These are phyloP conservation scores for Drosophila merina DNA, from an alignment of 2,888 invertebrate genomes.

Conservation along the genomic window DNA sequence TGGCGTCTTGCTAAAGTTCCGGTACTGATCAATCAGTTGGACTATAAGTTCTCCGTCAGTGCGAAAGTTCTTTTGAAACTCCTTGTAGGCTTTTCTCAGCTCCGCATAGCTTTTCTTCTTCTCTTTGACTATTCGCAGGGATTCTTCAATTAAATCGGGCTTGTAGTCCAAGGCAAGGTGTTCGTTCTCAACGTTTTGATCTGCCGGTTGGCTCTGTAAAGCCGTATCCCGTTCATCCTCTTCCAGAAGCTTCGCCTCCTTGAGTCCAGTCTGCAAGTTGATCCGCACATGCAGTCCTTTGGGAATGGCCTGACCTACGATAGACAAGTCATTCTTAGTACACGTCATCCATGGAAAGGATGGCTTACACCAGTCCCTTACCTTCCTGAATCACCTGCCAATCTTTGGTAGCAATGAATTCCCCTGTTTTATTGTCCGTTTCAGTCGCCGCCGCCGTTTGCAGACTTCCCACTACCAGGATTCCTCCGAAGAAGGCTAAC, in stretches of 20 bases:
- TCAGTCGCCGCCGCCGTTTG: constrained; percentile 19
- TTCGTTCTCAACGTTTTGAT: constrained; percentile 38
- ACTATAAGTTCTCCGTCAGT: constrained; percentile 88
- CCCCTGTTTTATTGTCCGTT: constrained; percentile 48
- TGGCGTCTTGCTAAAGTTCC: constrained; percentile 77
- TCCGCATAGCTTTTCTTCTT: constrained; percentile 83
- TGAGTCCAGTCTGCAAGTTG: constrained; percentile 89
- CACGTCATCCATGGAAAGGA: constrained; percentile 10
- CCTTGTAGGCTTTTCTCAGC: constrained; percentile 87
- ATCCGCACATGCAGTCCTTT: constrained; percentile 90
- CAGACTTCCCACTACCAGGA: constrained; percentile 23
- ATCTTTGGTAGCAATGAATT: constrained; percentile 86
- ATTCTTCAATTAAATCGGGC: constrained; percentile 81
- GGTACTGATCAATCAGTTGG: constrained; percentile 84
- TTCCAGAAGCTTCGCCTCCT: constrained; percentile 90
- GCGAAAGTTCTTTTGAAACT: constrained; percentile 87
- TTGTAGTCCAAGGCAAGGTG: constrained; percentile 78
- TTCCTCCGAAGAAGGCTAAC: background rate
- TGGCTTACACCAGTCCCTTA: constrained; percentile 72
- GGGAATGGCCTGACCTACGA: constrained; percentile 88
- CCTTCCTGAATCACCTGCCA: constrained; percentile 88
- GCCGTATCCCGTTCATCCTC: constrained; percentile 83
- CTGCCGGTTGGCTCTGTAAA: constrained; percentile 49
- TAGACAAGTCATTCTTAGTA: constrained; percentile 49
- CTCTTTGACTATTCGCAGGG: constrained; percentile 82